Evolutionary conservation across 2,797 vertebrate species (phyloP).

Genomic region (Oreochromis mossambicus): DNA sequence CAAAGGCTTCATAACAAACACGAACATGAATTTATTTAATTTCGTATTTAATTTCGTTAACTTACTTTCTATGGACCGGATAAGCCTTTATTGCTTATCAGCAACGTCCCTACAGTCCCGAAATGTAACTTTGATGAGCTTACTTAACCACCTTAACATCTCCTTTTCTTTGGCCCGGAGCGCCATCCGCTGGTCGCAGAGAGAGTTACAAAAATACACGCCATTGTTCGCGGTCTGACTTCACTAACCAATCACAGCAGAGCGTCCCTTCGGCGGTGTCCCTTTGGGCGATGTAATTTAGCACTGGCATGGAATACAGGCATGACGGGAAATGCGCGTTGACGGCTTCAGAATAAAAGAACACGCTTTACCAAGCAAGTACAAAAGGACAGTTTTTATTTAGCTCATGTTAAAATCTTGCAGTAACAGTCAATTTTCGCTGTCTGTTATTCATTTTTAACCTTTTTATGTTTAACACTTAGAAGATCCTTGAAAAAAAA

Average conservation of each 20-base stretch:
- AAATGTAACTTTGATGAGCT: not conserved
- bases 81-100: not conserved
- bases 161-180: not conserved
- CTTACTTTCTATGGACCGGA: not conserved
- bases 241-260: not conserved
- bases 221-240: not conserved
- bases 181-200: not conserved
- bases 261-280: not conserved
- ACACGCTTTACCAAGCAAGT: not conserved
- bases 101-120: not conserved
- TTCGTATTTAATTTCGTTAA: not conserved
- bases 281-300: not conserved
- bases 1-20: not conserved
- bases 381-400: not conserved
- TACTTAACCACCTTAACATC: not conserved
- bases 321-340: not conserved
- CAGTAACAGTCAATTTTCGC: not conserved
- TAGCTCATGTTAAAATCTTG: not conserved
- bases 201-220: not conserved
- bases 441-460: not conserved
- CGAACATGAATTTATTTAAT: not conserved
- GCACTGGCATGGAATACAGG: accelerated
- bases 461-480: not conserved
- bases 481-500: not conserved
- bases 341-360: constrained; percentile 1